Base-by-base conservation (phyloP, 1,140 invertebrate species). In the Drosophila murphyi region DNA sequence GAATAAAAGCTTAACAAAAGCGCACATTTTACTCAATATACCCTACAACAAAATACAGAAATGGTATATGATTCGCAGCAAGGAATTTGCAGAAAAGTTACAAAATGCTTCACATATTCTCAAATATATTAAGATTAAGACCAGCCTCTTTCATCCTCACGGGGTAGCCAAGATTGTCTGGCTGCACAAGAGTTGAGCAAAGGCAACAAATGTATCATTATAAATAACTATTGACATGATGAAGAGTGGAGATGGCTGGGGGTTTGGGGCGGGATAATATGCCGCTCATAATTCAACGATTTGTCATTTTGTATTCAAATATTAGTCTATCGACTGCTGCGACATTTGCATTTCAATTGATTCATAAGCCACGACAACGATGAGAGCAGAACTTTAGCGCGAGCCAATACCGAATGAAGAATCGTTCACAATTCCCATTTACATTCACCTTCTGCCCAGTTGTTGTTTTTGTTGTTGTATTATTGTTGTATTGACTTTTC, bases 241-340 rank as follows among this genome's bases (percentile, higher is more conserved):
- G 8, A 31, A 29, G 7, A 10, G 7, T 7, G 2, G 0, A 2
- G 20, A 28, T 47, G 6, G 29, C 3, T 5, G 54, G 12, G 12
- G 8, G 3, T 0, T 8, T 29, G 31, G 4, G 7, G 4, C 20
- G 28, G 34, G 51, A 72, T 59, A 56, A 32, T 12, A 56, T 51
- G 69, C 61, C 57, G 76, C 72, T 79, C 83, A 88, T 88, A 88
- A 83, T 88, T 88, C 85, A 83, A 51, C 80, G 83, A 88, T 88
- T 88, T 88, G 83, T 88, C 85, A 88, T 80, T 87, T 77, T 88
- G 83, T 83, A 88, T 88, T 87, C 76, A 88, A 88, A 88, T 89
- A 88, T 74, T 70, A 56, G 70, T 74, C 55, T 41, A 45, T 71
- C 75, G 61, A 71, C 68, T 77, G 69, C 68, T 51, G 67, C 34